phyloP scores from a whole-genome alignment of 2,113 vertebrate genomes.

The Cricetomys ansorgei region DNA sequence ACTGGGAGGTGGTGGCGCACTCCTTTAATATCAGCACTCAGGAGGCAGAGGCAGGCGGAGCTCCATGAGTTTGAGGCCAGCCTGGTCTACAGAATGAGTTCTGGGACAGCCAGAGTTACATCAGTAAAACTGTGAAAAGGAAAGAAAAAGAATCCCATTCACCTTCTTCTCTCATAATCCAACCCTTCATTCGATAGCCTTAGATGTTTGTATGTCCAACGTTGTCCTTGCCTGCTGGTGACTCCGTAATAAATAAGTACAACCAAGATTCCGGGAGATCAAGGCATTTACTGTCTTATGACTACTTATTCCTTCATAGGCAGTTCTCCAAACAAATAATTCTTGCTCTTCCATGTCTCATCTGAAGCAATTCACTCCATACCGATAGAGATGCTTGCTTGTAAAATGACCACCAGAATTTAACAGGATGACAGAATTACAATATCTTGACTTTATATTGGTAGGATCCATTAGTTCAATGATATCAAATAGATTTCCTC shows the following conservation, averaged over 20 bases:
- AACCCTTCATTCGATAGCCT: not conserved
- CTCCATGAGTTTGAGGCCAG: too few species aligned
- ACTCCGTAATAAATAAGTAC: not conserved
- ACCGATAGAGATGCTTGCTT: not conserved
- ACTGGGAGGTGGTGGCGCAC: too few species aligned
- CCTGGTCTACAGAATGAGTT: too few species aligned
- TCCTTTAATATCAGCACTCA: too few species aligned
- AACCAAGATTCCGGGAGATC: not conserved
- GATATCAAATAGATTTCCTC: conserved; percentile 57
- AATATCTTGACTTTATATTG: not conserved
- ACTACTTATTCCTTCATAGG: conserved; percentile 16
- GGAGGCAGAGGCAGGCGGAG: too few species aligned
- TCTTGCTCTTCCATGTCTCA: not conserved
- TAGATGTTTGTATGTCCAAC: not conserved
- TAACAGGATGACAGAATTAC: conserved; percentile 21
- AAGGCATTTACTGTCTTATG: conserved; percentile 24
- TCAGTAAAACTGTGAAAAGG: too few species aligned
- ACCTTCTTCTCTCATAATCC: conserved; percentile 29
- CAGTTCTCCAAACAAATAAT: conserved; percentile 29
- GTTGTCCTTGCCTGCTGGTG: conserved; percentile 4
- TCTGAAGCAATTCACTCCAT: conserved; percentile 8
- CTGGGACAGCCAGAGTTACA: too few species aligned
- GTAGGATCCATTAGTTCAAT: conserved; percentile 21
- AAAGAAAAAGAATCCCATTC: too few species aligned
- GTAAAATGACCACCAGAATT: conserved; percentile 19